Conservation (phyloP, 2,888 invertebrate genomes). For the Hemistola chrysoprasaria region DNA sequence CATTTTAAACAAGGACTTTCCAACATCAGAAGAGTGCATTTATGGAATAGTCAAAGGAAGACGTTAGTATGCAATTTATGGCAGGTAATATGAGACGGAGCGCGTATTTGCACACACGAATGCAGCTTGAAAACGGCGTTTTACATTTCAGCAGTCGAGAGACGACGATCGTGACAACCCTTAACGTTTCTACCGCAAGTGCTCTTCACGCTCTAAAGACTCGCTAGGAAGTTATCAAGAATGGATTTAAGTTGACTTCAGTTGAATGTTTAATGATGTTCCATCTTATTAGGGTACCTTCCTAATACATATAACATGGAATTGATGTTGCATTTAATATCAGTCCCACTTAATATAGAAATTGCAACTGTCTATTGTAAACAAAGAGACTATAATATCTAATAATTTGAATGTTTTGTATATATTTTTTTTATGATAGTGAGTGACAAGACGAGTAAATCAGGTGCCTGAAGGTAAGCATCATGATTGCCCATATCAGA, state of each 20-base stretch:
- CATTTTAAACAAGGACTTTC: constrained; percentile 3
- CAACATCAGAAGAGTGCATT: constrained; percentile 7
- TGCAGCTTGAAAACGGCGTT: constrained; percentile 1
- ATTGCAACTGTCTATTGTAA: no score
- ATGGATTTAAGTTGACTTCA: constrained; percentile 2
- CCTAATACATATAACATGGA: no score
- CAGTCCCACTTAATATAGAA: no score
- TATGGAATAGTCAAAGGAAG: constrained; percentile 1
- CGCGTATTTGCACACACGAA: constrained; percentile 1
- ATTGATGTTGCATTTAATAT: no score
- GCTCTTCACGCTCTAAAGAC: constrained; percentile 11
- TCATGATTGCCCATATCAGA: no score
- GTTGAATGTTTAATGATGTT: constrained; percentile 10
- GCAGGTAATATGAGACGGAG: constrained; percentile 11
- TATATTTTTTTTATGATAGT: no score
- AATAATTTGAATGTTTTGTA: no score
- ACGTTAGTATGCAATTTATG: constrained; percentile 5
- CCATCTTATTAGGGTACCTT: no score
- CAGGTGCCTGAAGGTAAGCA: no score
- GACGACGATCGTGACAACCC: constrained; percentile 2
- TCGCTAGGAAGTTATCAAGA: constrained; percentile 6
- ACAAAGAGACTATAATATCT: no score
- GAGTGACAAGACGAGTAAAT: no score
- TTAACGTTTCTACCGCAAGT: constrained; percentile 5
- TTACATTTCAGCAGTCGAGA: constrained; percentile 6